These are phyloP conservation scores for Caenorhabditis sp. DNA, from an alignment of 2,888 invertebrate species.

Conservation along the genomic window DNA sequence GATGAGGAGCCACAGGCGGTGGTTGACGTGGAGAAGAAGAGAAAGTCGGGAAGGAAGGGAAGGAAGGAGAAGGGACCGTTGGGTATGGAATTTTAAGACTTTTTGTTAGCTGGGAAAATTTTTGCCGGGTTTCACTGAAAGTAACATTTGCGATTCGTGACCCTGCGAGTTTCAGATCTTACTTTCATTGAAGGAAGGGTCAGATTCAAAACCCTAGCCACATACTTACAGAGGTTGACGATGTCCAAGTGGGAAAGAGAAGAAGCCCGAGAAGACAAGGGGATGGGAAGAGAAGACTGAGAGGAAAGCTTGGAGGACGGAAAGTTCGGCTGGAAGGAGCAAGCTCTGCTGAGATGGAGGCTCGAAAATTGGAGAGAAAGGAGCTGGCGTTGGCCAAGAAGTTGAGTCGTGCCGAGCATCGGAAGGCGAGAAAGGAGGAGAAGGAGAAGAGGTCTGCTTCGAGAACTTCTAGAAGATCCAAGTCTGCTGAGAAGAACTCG, in stretches of 20 bases:
- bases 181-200: no score
- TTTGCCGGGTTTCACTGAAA: no score
- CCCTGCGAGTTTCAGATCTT: no score
- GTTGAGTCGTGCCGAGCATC: slow-evolving; percentile 11
- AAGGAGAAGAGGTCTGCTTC: slow-evolving; percentile 1
- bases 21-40: not conserved
- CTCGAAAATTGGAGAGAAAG: not conserved
- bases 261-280: not conserved
- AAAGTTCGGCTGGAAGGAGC: slow-evolving; percentile 1
- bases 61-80: not conserved
- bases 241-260: not conserved
- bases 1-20: slow-evolving; percentile 10
- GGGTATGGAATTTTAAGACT: slow-evolving; percentile 11
- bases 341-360: not conserved
- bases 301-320: slow-evolving; percentile 12
- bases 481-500: not conserved
- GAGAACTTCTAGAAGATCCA: no score
- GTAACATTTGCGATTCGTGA: no score
- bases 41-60: not conserved
- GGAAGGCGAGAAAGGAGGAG: slow-evolving; percentile 2
- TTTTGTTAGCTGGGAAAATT: not conserved
- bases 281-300: slow-evolving; percentile 2
- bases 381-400: not conserved
- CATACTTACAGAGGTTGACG: slow-evolving; percentile 10
- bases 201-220: no score